Conservation (phyloP, 2,797 vertebrate species). For the Borostomias antarcticus region DNA sequence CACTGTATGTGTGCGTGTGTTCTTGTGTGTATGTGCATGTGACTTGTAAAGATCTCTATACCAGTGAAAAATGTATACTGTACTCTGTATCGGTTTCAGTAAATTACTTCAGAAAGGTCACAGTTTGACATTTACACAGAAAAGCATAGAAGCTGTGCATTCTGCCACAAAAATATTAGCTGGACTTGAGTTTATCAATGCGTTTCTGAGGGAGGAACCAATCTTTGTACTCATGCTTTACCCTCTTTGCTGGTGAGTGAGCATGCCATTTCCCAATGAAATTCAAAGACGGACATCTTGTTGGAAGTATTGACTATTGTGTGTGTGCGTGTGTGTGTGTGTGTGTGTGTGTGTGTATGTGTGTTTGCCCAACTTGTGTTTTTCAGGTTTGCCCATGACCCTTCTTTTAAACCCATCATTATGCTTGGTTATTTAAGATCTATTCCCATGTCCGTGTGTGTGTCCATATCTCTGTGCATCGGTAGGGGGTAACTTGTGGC, state of each 20-base stretch:
- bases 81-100: conserved; percentile 54
- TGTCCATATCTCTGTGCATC: too few species aligned
- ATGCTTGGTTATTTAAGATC: too few species aligned
- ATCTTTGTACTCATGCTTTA: conserved; percentile 49
- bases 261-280: conserved; percentile 37
- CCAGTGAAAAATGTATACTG: conserved; percentile 39
- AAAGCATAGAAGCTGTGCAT: conserved; percentile 60
- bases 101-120: conserved; percentile 80
- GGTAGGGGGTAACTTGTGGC: not conserved
- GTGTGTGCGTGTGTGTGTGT: too few species aligned
- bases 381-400: too few species aligned
- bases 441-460: too few species aligned
- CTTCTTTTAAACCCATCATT: too few species aligned
- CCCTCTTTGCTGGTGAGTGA: conserved; percentile 57
- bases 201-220: conserved; percentile 45
- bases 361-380: too few species aligned
- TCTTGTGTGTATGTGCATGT: not conserved
- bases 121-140: conserved; percentile 77
- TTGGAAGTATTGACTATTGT: too few species aligned
- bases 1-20: not conserved
- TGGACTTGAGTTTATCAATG: conserved; percentile 49
- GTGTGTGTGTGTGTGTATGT: too few species aligned
- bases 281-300: conserved; percentile 25
- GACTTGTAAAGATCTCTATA: conserved; percentile 35
- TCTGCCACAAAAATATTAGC: conserved; percentile 48